Percentiles rank a stretch among this genome's conserved stretches.
phyloP scores from a whole-genome alignment of 1,140 invertebrate species.

The Gryllus bimaculatus region DNA sequence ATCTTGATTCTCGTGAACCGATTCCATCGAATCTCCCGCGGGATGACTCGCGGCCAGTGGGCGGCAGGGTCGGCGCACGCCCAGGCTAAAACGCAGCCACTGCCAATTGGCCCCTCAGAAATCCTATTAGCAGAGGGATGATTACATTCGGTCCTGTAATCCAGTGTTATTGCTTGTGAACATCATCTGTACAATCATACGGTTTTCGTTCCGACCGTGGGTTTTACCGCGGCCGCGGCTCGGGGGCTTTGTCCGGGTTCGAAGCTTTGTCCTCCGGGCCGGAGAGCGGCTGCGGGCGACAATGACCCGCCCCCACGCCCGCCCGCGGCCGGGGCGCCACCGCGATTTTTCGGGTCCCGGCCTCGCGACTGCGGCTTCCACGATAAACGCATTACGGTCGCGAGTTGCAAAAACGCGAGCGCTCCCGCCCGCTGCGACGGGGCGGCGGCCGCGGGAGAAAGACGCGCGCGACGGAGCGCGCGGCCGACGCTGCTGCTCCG shows the following conservation, averaged over 20 bases:
- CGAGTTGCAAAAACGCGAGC: not conserved
- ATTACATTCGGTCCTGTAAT: not conserved
- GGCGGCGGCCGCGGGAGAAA: no score
- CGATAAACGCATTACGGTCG: not conserved
- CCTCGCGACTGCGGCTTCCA: not conserved
- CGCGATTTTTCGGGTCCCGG: not conserved
- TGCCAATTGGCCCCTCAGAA: constrained; percentile 2
- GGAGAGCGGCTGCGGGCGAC: not conserved
- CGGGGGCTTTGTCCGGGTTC: constrained; percentile 2
- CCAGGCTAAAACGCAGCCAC: not conserved
- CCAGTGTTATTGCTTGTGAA: constrained; percentile 4
- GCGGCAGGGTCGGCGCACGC: no score
- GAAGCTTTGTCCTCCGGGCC: constrained; percentile 6
- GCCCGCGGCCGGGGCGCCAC: not conserved
- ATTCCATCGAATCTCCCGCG: not conserved
- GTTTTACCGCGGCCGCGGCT: not conserved
- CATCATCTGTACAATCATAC: not conserved
- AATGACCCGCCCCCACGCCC: constrained; percentile 6
- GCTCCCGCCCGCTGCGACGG: not conserved
- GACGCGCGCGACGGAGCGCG: no score
- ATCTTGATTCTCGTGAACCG: not conserved
- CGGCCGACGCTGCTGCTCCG: no score
- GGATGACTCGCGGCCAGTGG: no score
- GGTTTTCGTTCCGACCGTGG: not conserved
- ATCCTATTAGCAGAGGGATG: not conserved